Evolutionary conservation across 2,113 vertebrate species (phyloP), one percentile per base, ranked within the genome.

Genomic region (Ophiodon elongatus): DNA sequence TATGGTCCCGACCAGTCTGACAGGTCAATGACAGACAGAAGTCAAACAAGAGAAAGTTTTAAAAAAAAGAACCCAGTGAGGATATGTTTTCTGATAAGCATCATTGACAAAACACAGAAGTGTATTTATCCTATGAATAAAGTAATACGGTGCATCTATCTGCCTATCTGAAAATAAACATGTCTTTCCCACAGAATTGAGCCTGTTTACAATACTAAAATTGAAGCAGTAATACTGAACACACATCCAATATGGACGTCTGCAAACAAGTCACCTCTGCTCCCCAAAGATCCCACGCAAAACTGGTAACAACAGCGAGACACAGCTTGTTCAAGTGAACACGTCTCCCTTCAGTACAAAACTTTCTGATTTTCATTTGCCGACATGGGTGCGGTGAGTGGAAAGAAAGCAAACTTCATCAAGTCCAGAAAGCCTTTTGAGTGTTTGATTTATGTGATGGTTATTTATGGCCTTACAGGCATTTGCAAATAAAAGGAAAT

Each of bases 1-100:
- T 2, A 59, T 0, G 27, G 62, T 64, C 29, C 1, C 35, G 27
- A 39, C 8, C 4, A 1, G 23, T 60, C 15, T 41, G 29, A 66
- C 43, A 60, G 43, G 39, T 82, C 65, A 4, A 37, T 59, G 62
- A 62, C 33, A n/a, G 66, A 29, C 13, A 50, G 54, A 10, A 64
- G 62, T 73, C 62, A 74, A 77, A 68, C 23, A 27, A 69, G 4
- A 68, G 14, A 70, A 64, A 29, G 43, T 82, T 77, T 56, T 47
- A 2, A 4, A 19, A 15, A 37, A 19, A 19, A 31, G 31, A 62
- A 39, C n/a, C 21, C 21, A 23, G 5, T 66, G 31, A n/a, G 23
- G 27, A 19, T 8, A 10, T 47, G 8, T 9, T 50, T 11, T 35
- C 15, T 52, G n/a, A 39, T 21, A 39, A 52, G 11, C 52, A 62